Evolutionary conservation across 2,113 vertebrate species (phyloP).

Genomic region (Oplegnathus fasciatus): DNA sequence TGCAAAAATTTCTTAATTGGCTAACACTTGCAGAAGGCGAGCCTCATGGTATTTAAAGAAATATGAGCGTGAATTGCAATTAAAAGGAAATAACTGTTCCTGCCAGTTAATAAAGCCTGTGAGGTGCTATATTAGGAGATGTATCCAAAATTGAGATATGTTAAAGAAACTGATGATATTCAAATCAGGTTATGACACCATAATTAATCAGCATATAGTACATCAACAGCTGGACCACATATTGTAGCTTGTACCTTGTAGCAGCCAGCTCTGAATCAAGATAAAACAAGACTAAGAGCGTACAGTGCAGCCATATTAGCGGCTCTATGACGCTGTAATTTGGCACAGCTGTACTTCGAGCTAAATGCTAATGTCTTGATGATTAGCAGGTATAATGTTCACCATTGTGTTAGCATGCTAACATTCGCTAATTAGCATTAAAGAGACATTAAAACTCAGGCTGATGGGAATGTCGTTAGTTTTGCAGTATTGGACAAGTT

Average conservation of each 20-base stretch:
- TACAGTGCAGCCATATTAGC: background rate
- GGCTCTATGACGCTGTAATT: background rate
- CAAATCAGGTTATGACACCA: background rate
- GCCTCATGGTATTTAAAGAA: background rate
- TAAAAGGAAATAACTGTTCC: background rate
- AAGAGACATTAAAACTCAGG: background rate
- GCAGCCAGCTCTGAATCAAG: background rate
- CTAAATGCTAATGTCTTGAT: background rate
- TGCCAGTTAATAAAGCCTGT: background rate
- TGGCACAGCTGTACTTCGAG: background rate
- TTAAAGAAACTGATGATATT: background rate
- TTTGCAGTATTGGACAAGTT: too few species aligned
- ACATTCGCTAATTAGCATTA: background rate
- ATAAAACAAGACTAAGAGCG: background rate
- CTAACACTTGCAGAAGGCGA: background rate
- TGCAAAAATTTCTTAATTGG: conserved; percentile 35
- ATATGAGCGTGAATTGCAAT: background rate
- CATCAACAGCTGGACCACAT: background rate
- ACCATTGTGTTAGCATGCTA: background rate
- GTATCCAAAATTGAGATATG: background rate
- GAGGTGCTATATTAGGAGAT: background rate
- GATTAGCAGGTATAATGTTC: background rate
- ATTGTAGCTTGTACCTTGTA: background rate
- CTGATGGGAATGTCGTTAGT: too few species aligned
- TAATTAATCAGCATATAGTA: background rate